These are phyloP conservation scores for Alloscopus bannaensis DNA, from an alignment of 2,888 invertebrate genomes.

Conservation along the genomic window DNA sequence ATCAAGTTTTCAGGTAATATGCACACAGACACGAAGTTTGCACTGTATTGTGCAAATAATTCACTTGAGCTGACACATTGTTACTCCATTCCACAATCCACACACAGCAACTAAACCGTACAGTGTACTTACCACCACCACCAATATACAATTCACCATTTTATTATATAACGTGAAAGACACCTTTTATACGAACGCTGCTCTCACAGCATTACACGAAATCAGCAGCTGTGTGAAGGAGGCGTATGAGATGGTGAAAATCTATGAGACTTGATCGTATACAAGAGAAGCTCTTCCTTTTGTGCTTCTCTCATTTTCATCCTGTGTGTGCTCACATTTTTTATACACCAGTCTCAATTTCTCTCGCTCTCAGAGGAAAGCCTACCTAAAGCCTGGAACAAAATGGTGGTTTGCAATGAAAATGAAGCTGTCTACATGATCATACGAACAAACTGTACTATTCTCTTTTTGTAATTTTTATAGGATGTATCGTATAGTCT, in stretches of 20 bases:
- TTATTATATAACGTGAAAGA: too few species aligned
- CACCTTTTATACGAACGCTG: background rate
- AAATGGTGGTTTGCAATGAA: background rate
- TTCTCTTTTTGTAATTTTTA: too few species aligned
- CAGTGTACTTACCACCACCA: background rate
- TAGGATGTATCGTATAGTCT: too few species aligned
- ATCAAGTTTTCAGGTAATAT: constrained; percentile 56
- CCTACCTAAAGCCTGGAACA: too few species aligned
- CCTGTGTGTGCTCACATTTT: constrained; percentile 20
- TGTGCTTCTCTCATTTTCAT: constrained; percentile 36
- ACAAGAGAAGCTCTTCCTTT: background rate
- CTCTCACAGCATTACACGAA: constrained; percentile 9
- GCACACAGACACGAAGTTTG: constrained; percentile 37
- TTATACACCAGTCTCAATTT: background rate
- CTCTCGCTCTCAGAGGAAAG: too few species aligned
- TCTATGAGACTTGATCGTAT: constrained; percentile 47
- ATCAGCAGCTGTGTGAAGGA: background rate
- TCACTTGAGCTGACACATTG: constrained; percentile 66
- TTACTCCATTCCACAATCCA: constrained; percentile 37
- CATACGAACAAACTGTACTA: too few species aligned
- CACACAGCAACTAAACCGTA: background rate
- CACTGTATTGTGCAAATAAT: constrained; percentile 66
- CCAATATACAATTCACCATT: background rate
- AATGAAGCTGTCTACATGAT: constrained; percentile 11
- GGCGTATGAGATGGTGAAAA: background rate